Evolutionary conservation across 2,888 invertebrate genomes (phyloP).

Genomic region (Xestobium rufovillosum): DNA sequence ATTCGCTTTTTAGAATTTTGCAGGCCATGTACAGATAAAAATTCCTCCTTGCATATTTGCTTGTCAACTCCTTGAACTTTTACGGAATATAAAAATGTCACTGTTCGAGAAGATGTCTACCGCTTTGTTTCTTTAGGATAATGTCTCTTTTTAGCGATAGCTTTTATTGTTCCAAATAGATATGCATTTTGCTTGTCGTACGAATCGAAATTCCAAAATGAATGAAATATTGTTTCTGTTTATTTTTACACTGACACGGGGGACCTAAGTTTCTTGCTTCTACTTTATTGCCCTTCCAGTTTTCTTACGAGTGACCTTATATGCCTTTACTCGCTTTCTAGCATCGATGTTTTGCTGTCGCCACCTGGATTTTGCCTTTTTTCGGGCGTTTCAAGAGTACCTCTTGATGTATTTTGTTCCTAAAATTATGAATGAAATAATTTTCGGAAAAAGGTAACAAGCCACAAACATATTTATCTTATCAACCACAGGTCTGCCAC

Average conservation of each 20-base stretch:
- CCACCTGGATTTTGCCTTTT: not conserved
- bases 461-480: too few relatives aligned
- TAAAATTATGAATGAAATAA: too few relatives aligned
- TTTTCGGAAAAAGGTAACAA: too few relatives aligned
- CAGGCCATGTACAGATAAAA: slow-evolving; percentile 9
- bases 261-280: slow-evolving; percentile 7
- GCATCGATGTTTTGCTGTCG: not conserved
- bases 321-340: not conserved
- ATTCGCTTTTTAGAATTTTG: slow-evolving; percentile 14
- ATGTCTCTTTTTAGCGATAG: slow-evolving; percentile 11
- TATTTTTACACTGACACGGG: slow-evolving; percentile 13
- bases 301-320: not conserved
- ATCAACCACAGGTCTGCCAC: too few relatives aligned
- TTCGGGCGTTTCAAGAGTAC: not conserved
- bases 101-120: slow-evolving; percentile 13
- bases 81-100: slow-evolving; percentile 15
- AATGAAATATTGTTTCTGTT: slow-evolving; percentile 15
- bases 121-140: slow-evolving; percentile 20
- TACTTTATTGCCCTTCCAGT: not conserved
- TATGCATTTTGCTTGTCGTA: slow-evolving; percentile 16
- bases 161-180: slow-evolving; percentile 11
- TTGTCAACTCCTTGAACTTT: slow-evolving; percentile 15
- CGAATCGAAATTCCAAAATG: slow-evolving; percentile 15
- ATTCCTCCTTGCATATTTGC: slow-evolving; percentile 11
- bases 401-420: too few relatives aligned